Evolutionary conservation across 23 tunicate species (phyloP).

Genomic region (Trididemnum clinides): DNA sequence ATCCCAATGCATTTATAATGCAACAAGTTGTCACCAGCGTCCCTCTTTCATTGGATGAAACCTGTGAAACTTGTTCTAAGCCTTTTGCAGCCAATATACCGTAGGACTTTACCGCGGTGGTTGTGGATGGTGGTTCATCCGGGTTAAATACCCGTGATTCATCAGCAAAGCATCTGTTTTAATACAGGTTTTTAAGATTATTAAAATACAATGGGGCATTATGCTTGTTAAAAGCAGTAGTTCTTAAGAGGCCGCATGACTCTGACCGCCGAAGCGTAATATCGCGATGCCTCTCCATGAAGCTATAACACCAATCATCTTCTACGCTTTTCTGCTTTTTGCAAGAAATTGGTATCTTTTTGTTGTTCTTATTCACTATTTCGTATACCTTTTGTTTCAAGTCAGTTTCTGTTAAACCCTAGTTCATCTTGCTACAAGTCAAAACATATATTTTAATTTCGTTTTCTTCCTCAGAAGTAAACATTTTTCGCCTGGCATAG

Average conservation of each 20-base stretch:
- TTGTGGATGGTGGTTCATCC: conserved; percentile 37
- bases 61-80: conserved; percentile 26
- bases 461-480: background rate
- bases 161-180: background rate
- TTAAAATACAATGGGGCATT: conserved; percentile 1
- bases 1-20: conserved; percentile 31
- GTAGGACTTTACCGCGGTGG: conserved; percentile 1
- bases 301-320: conserved; percentile 34
- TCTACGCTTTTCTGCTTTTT: conserved; percentile 26
- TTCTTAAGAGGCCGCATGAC: conserved; percentile 5
- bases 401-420: background rate
- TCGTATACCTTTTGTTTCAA: background rate
- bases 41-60: conserved; percentile 21
- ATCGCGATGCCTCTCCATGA: background rate
- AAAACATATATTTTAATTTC: background rate
- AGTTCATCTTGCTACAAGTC: background rate
- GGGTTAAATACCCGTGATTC: conserved; percentile 10
- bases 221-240: conserved; percentile 33
- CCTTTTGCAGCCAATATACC: conserved; percentile 15
- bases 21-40: conserved; percentile 35
- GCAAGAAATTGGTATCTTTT: conserved; percentile 21
- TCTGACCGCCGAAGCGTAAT: conserved; percentile 22
- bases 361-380: background rate
- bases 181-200: background rate
- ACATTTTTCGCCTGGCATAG: background rate